phyloP scores from a whole-genome alignment of 2,888 invertebrate species.

The Meghimatium bilineatum region DNA sequence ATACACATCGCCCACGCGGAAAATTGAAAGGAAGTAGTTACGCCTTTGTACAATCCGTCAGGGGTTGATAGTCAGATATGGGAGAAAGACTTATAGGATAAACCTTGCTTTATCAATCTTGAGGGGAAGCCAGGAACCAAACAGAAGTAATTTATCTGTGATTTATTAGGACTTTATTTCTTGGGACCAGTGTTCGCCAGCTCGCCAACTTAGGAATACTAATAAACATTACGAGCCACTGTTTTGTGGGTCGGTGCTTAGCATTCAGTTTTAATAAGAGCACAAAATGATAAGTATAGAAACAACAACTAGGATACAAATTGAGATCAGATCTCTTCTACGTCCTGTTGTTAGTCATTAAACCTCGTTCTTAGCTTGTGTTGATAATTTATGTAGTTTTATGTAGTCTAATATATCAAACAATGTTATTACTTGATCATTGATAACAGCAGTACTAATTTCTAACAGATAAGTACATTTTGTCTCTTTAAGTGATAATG shows the following conservation, averaged over 20 bases:
- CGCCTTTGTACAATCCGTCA: conserved; percentile 1
- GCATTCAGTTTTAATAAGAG: background rate
- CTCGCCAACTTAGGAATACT: background rate
- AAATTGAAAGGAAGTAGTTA: background rate
- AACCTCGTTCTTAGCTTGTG: too few relatives aligned
- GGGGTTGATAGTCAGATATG: background rate
- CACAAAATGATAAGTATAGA: background rate
- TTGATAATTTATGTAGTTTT: too few relatives aligned
- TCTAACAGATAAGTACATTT: too few relatives aligned
- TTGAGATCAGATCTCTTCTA: too few relatives aligned
- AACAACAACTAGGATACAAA: too few relatives aligned
- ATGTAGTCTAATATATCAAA: too few relatives aligned
- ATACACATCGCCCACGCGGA: background rate
- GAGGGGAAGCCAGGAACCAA: conserved; percentile 6
- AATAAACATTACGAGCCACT: background rate
- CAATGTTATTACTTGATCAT: too few relatives aligned
- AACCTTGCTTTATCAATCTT: conserved; percentile 17
- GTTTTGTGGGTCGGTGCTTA: conserved; percentile 10
- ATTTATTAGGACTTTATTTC: conserved; percentile 30
- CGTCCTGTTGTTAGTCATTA: too few relatives aligned
- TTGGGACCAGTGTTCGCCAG: background rate
- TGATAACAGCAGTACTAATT: too few relatives aligned
- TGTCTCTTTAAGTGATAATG: too few relatives aligned
- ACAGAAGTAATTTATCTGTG: conserved; percentile 32
- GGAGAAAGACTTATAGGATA: conserved; percentile 17